Conservation (phyloP, 2,797 vertebrate species). For the Podarcis siculus region DNA sequence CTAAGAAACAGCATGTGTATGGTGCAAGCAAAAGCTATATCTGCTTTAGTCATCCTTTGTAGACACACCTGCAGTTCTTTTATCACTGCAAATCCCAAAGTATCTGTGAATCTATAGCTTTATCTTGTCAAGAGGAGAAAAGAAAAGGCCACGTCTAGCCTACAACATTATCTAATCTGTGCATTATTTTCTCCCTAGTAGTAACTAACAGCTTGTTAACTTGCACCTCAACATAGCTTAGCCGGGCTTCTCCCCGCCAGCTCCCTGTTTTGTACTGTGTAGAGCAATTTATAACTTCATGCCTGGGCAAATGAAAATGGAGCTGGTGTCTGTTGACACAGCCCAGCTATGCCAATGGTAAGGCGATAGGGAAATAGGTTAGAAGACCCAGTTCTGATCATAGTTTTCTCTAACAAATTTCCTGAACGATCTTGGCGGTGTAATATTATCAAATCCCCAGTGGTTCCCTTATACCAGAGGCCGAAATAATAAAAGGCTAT, state of each 20-base stretch:
- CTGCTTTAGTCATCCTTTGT: not conserved
- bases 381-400: not conserved
- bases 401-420: not conserved
- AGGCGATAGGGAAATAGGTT: not conserved
- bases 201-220: not conserved
- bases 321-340: not conserved
- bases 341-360: not conserved
- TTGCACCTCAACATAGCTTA: not conserved
- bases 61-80: not conserved
- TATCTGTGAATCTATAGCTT: not conserved
- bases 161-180: not conserved
- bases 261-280: not conserved
- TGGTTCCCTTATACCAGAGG: not conserved
- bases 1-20: not conserved
- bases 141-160: not conserved
- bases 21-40: too few species aligned
- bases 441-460: not conserved
- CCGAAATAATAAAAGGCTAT: not conserved
- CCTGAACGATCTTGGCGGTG: not conserved
- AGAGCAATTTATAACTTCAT: not conserved
- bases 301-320: not conserved
- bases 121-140: not conserved
- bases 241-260: not conserved
- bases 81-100: not conserved
- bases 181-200: not conserved